Percentiles rank a stretch among this genome's conserved stretches.
phyloP scores from a whole-genome alignment of 2,888 invertebrate genomes.

The Patella pellucida region DNA sequence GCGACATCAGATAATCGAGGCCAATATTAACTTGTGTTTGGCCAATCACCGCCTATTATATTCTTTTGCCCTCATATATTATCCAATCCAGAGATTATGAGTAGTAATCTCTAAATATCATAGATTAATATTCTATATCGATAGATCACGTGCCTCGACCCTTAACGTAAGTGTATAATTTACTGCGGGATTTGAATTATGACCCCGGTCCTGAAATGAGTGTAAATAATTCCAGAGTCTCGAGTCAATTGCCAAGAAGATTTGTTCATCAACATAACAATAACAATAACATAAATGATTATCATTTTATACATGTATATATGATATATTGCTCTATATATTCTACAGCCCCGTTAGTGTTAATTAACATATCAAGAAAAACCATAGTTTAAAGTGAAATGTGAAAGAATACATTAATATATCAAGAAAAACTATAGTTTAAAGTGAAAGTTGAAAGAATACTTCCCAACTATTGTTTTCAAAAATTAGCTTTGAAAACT shows the following conservation, averaged over 20 bases:
- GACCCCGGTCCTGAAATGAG: neutral
- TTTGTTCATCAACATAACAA: neutral
- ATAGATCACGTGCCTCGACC: neutral
- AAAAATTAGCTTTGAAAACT: no score
- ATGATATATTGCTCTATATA: no score
- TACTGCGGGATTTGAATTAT: neutral
- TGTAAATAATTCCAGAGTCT: no score
- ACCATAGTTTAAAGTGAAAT: no score
- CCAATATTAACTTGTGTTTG: neutral
- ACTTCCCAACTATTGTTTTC: no score
- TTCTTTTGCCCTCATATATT: neutral
- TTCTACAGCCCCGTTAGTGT: no score
- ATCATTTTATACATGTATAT: no score
- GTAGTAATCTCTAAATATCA: neutral
- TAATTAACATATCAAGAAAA: no score
- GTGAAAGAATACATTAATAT: no score
- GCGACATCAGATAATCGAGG: constrained; percentile 2
- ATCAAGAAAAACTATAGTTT: no score
- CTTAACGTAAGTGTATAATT: neutral
- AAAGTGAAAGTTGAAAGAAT: no score
- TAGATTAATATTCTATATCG: neutral
- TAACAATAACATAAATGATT: no score
- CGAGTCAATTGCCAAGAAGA: neutral
- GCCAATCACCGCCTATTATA: neutral
- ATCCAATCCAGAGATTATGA: constrained; percentile 1